Base-by-base conservation (phyloP, 2,888 invertebrate species). In the Xestia rhomboidea region DNA sequence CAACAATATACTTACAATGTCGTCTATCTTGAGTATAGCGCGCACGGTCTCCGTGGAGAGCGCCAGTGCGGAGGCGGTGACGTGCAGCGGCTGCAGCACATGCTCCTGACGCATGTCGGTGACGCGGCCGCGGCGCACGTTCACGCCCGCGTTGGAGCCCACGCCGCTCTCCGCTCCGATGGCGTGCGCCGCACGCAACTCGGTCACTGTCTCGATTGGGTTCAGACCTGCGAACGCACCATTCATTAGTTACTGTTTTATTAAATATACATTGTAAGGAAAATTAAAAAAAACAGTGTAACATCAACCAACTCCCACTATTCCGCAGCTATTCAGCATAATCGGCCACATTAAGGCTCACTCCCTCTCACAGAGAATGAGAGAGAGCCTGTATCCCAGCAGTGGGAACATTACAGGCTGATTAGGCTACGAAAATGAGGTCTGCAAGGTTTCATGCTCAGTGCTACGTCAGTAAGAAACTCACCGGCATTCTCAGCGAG, bases 11-110 rank as follows among this genome's bases (percentile, higher is more conserved):
- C 98, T 98, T 91, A 99, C 99, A 95, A 99, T 99, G 96, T 99
- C 99, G 96, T 99, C 99, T 91, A 99, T 99, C 97, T 99, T 99
- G 93, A 99, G 97, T 96, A 99, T 99, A 90, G 99, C 99, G 90
- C 99, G 98, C 83, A 99, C 99, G 71, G 99, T 99, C 97, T 99
- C 99, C 0, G 99, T 98, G 83, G 99, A 98, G 89, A 99, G 97
- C 75, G 98, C 99, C 88, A 99, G 98, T 69, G 99, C 99, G 88
- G 99, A 99, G 71, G 98, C 98, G 77, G 99, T 99, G 73, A 99
- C 99, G 92, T 99, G 97, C 89, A 99, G 97, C 67, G 99, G 99
- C 95, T 99, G 99, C 79, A 99, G 98, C 78, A 99, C 99, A 96
- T 99, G 98, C 96, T 99, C 99, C 87, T 99, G 99, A 79, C 99